Base-by-base conservation (phyloP, 2,888 invertebrate species). In the Lithophane leautieri region DNA sequence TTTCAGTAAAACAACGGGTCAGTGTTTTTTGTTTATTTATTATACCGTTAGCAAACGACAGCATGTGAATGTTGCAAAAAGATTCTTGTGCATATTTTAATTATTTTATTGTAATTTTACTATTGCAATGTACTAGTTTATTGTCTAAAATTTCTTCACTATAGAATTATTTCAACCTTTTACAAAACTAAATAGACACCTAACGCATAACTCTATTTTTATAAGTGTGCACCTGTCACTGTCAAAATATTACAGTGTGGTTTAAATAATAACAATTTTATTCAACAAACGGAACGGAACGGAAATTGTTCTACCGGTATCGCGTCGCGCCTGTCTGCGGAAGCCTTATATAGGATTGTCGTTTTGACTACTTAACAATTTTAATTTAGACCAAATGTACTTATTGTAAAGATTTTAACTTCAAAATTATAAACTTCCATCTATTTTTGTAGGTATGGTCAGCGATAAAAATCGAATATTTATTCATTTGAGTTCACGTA, bases 1-100 rank as follows among this genome's bases (percentile, higher is more conserved):
- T 63, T 78, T 61, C 8, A 28, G 3, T 47, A 58, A 71, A 25
- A 42, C 22, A 63, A 76, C 69, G 65, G 66, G 12, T 72, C 19
- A 50, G n/a, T 71, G 11, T 65, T 44, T 56, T 70, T 28, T 50
- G 16, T 71, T 68, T 63, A 28, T 65, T 71, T 63, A 56, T 16
- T 8, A 56, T 58, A 76, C 78, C 66, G 79, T 84, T 84, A 70
- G 14, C 11, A 69, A 75, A 73, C 14, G 16, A 34, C 65, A 78
- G 70, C 74, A 86, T 77, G 67, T 70, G 34, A 44, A 65, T 11
- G 52, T 78, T 78, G 67, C 74, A 44, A 54, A 42, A 63, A 56
- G 4, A 73, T 68, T 75, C 40, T 79, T 79, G n/a, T 67, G 58
- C 52, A 70, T 75, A 75, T 58, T 62, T 72, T 63, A n/a, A 58